A percentile compares a stretch with the other conserved stretches of the same genome.
These are phyloP conservation scores for Cuniculus paca DNA, from an alignment of 2,797 vertebrate species.

Conservation along the genomic window DNA sequence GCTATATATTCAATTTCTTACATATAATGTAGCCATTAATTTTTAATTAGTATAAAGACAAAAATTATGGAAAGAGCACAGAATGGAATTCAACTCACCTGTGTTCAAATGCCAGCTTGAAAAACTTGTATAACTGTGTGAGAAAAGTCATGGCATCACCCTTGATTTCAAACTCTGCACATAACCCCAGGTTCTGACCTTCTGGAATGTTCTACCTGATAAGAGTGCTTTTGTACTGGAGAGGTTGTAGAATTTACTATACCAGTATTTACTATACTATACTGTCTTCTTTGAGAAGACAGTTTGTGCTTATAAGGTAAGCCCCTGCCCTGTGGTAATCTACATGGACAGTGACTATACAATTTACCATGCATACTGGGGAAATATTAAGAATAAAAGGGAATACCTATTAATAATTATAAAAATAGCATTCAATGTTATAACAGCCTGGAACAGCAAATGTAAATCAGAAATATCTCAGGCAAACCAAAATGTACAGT, in stretches of 20 bases:
- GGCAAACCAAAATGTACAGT: not conserved
- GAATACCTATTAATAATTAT: not conserved
- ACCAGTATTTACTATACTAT: too few relatives aligned
- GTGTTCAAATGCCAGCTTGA: not conserved
- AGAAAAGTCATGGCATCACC: not conserved
- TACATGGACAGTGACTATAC: not conserved
- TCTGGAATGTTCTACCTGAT: not conserved
- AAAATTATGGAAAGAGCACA: not conserved
- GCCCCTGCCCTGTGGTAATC: not conserved
- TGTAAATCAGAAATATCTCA: not conserved
- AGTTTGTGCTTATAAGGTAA: slow-evolving; percentile 4
- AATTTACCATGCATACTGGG: not conserved
- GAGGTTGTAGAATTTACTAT: not conserved
- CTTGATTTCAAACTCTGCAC: not conserved
- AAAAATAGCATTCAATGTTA: not conserved
- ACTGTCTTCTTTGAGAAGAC: not conserved
- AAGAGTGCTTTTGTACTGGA: not conserved
- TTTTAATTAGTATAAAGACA: slow-evolving; percentile 50
- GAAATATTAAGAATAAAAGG: not conserved
- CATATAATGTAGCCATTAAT: not conserved
- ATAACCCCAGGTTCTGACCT: not conserved
- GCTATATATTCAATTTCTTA: not conserved
- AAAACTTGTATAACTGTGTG: not conserved
- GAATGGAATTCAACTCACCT: not conserved
- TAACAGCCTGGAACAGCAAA: not conserved